Evolutionary conservation across 2,888 invertebrate genomes (phyloP), one percentile per base, ranked within the genome.

Genomic region (Pogonocherus hispidulus): DNA sequence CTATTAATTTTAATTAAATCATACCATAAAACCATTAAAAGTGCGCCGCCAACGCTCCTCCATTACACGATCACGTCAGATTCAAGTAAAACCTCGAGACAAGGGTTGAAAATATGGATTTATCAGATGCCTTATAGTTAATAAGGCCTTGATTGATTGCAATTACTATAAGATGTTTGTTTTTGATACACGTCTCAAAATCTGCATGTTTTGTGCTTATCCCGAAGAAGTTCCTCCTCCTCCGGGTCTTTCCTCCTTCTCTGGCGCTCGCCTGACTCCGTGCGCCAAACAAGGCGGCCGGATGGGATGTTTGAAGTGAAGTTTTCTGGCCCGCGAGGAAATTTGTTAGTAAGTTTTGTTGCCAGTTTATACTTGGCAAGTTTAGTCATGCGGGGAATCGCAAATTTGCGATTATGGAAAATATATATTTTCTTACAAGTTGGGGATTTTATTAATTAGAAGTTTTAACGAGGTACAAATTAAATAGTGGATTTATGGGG

Each of bases 91-190:
- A 69, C 62, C 22, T 51, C 66, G 32, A 71, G 66, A 69, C 67
- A 69, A 62, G 66, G 69, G 67, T 70, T 67, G 60, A 67, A 68
- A 74, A 72, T 74, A 66, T 63, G 70, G 70, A 72, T 74, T 63
- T 71, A 71, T 71, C 68, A 65, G 60, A 49, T 51, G 23, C 63
- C 47, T 62, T 18, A 20, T 14, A 41, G 68, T 66, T 74, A 72
- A 74, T 72, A 75, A 75, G 66, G 69, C 71, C 81, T 84, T 85
- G 85, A 85, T 85, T 85, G 85, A 85, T 85, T 83, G 84, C 84
- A 84, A 84, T 84, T 84, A 84, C 82, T 83, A 81, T 80, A 82
- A 82, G 82, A 84, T 83, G 84, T 84, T 84, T 84, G 83, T 83
- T 84, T 83, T 83, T 84, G 84, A 84, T 84, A 82, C 82, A 80